Conservation (phyloP, 2,888 invertebrate genomes). For the Gonocerus acuteangulatus region DNA sequence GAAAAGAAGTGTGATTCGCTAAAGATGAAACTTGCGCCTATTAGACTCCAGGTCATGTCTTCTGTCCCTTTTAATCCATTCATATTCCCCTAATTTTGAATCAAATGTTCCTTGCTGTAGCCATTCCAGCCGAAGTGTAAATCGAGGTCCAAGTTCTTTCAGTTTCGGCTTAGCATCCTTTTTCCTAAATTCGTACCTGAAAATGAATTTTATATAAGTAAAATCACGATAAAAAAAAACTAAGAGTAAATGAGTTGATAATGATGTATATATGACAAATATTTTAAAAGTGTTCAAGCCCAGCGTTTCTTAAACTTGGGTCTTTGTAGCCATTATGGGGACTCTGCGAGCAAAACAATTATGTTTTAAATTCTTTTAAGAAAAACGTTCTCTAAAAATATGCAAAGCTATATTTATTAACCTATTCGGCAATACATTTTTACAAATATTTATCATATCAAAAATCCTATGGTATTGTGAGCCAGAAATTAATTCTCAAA, state of each 20-base stretch:
- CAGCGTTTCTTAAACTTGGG: too few relatives aligned
- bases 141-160: constrained; percentile 92
- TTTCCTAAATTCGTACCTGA: constrained; percentile 79
- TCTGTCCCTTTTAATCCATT: constrained; percentile 87
- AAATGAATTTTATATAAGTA: constrained; percentile 37
- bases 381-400: too few relatives aligned
- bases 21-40: constrained; percentile 65
- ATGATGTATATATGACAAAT: too few relatives aligned
- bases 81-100: constrained; percentile 91
- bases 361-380: too few relatives aligned
- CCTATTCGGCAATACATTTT: too few relatives aligned
- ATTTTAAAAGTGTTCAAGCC: too few relatives aligned
- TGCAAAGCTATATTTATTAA: too few relatives aligned
- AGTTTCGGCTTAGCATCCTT: constrained; percentile 61
- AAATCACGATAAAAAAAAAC: not conserved
- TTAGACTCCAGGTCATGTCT: constrained; percentile 91
- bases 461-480: too few relatives aligned
- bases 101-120: constrained; percentile 96
- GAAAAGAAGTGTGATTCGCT: not conserved
- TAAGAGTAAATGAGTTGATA: not conserved
- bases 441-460: too few relatives aligned
- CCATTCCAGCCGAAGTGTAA: constrained; percentile 85
- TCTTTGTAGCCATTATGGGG: too few relatives aligned
- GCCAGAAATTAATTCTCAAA: too few relatives aligned
- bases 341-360: too few relatives aligned